phyloP scores from a whole-genome alignment of 2,888 invertebrate genomes.

The Eupithecia pulchellata region DNA sequence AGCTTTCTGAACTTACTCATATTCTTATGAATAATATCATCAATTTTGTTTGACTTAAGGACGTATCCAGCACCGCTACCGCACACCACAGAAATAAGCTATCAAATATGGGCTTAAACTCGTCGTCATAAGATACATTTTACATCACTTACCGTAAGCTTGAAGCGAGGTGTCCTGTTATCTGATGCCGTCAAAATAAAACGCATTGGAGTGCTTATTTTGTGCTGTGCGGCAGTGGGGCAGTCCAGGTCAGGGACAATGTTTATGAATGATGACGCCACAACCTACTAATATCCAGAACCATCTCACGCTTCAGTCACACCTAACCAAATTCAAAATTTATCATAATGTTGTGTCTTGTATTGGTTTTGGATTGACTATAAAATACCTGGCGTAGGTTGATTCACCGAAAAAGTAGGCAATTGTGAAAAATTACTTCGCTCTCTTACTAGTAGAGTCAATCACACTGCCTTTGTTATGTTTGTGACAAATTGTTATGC shows the following conservation, averaged over 20 bases:
- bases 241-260: neutral
- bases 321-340: conserved; percentile 85
- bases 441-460: conserved; percentile 5
- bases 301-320: conserved; percentile 75
- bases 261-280: conserved; percentile 47
- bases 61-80: neutral
- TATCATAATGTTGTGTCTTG: conserved; percentile 83
- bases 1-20: conserved; percentile 47
- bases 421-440: conserved; percentile 23
- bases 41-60: conserved; percentile 26
- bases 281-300: conserved; percentile 73
- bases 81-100: neutral
- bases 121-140: neutral
- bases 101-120: neutral
- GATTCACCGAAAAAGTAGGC: conserved; percentile 41
- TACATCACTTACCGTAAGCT: neutral
- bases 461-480: conserved; percentile 11
- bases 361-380: conserved; percentile 82
- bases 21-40: conserved; percentile 35
- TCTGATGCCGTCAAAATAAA: neutral
- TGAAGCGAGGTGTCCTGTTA: neutral
- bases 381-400: conserved; percentile 52
- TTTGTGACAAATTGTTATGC: conserved; percentile 25
- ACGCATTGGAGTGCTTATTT: neutral
- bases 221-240: neutral